Percentiles rank a stretch among this genome's conserved stretches.
Evolutionary conservation across 2,113 vertebrate species (phyloP).

Genomic region (Mastomys coucha): DNA sequence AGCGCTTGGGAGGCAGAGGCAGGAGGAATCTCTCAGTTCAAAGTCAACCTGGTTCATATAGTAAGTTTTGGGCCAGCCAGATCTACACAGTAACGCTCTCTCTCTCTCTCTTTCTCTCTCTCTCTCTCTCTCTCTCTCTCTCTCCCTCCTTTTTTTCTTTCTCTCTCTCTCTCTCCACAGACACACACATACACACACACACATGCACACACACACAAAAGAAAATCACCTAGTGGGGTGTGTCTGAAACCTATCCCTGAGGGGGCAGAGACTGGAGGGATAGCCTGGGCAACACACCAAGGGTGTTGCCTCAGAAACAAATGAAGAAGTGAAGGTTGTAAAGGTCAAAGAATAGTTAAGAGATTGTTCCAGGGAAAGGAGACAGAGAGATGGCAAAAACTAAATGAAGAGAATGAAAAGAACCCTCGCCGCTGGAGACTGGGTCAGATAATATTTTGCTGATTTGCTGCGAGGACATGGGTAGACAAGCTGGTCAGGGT

Average conservation of each 20-base stretch:
- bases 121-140: too few species aligned
- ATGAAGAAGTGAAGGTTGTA: not conserved
- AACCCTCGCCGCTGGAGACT: not conserved
- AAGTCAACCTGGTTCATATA: not conserved
- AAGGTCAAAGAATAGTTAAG: conserved; percentile 18
- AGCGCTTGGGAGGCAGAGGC: not conserved
- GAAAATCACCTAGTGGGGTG: not conserved
- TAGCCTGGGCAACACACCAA: not conserved
- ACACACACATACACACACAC: too few species aligned
- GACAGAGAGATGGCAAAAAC: not conserved
- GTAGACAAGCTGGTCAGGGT: not conserved
- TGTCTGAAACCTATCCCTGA: not conserved
- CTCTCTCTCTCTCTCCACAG: too few species aligned
- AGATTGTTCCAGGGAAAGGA: not conserved
- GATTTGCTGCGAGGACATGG: too few species aligned
- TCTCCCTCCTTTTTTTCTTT: too few species aligned
- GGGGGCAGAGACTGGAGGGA: not conserved
- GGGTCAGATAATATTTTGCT: not conserved
- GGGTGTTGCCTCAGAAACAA: not conserved
- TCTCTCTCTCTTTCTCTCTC: not conserved
- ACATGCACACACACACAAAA: not conserved
- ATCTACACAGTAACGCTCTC: not conserved
- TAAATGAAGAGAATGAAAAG: not conserved
- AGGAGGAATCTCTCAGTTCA: not conserved
- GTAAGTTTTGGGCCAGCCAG: not conserved